Evolutionary conservation across 2,797 vertebrate genomes (phyloP), one percentile per base, ranked within the genome.

Genomic region (Rachycentron canadum): DNA sequence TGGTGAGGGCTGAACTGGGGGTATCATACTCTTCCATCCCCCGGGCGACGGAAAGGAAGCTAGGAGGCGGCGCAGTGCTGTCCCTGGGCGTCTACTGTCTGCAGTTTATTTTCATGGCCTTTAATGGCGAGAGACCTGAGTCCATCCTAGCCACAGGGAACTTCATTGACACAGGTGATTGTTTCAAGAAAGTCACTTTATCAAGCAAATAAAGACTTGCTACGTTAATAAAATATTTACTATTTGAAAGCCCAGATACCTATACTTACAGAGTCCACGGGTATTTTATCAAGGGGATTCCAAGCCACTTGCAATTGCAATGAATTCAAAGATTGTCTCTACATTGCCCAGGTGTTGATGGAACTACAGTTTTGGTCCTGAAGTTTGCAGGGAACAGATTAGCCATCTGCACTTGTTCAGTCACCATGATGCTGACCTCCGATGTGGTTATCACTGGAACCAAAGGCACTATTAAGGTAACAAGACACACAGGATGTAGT

Each of bases 321-420:
- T n/a, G 2, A 47, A 47, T 47, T 14, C 13, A 58, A 64, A 41
- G 10, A n/a, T 17, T 41, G n/a, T 38, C 12, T 0, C 16, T 55
- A 16, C 17, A 10, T 30, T 55, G n/a, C 28, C 17, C 38, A 80
- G 82, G 77, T 56, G 82, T 84, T 41, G 77, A 84, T 69, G 76
- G 57, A 40, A 79, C 86, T 0, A 84, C 88, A 34, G 90, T 89
- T 0, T 69, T 94, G 32, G 84, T 94, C 3, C 88, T 95, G 5
- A 91, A 89, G 81, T 96, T 93, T 73, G 89, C 93, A 0, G 90
- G 92, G 16, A 93, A 91, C 9, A 78, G 94, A 52, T 89, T 94
- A 0, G 90, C 86, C 2, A 69, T 92, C 53, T 89, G 94, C 45
- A 94, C 89, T 7, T 91, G 87, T 58, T 94, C 91, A 62, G 90